phyloP scores from a whole-genome alignment of 2,113 vertebrate species.

The Ondatra zibethicus region DNA sequence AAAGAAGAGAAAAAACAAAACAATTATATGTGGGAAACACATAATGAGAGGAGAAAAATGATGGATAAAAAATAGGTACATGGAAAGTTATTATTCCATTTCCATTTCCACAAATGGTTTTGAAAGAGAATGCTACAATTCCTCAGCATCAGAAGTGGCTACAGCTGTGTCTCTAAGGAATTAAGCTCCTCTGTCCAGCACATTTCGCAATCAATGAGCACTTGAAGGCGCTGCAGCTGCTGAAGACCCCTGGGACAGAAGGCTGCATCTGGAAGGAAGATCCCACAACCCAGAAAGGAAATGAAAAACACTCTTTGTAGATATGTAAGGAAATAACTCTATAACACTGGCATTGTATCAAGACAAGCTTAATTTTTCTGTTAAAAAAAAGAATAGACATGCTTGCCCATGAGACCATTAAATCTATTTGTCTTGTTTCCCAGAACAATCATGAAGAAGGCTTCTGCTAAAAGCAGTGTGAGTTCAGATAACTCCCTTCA shows the following conservation, averaged over 20 bases:
- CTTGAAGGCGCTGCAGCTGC: constrained; percentile 21
- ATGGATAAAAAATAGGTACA: not conserved
- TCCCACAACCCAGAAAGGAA: not conserved
- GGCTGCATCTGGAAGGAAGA: not conserved
- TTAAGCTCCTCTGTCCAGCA: not conserved
- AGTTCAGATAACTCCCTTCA: not conserved
- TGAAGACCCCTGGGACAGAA: not conserved
- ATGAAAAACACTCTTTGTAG: not conserved
- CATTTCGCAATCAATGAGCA: not conserved
- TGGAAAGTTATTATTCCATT: not conserved
- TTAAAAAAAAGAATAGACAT: not conserved
- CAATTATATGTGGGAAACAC: not conserved
- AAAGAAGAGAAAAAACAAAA: not conserved
- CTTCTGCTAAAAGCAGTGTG: not conserved
- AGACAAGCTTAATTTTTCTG: not conserved
- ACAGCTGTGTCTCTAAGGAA: constrained; percentile 15
- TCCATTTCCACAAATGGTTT: not conserved
- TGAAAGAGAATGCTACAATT: not conserved
- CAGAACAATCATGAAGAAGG: not conserved
- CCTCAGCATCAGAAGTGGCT: constrained; percentile 39
- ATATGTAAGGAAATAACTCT: not conserved
- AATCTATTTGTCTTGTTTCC: not conserved
- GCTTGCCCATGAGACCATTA: not conserved
- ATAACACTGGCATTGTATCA: not conserved
- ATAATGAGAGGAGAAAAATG: not conserved